phyloP scores from a whole-genome alignment of 2,888 invertebrate genomes.

The Homarus gammarus region DNA sequence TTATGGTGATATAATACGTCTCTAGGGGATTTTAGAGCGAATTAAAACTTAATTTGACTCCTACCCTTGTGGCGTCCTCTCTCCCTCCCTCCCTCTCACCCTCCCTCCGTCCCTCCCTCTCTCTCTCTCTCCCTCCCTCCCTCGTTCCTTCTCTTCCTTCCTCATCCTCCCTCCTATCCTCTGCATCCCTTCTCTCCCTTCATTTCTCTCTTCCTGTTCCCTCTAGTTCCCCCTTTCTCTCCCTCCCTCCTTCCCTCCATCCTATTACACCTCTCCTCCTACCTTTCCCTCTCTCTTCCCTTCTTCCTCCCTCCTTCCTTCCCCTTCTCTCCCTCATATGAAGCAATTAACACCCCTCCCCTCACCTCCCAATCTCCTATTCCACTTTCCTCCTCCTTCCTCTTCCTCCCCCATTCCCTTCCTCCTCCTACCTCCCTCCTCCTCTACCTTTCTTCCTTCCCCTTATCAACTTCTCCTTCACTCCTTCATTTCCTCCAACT shows the following conservation, averaged over 20 bases:
- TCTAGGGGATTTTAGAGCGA: too few relatives aligned
- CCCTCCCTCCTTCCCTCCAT: not conserved
- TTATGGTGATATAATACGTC: too few relatives aligned
- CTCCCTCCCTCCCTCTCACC: not conserved
- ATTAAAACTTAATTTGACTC: too few relatives aligned
- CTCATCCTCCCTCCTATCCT: not conserved
- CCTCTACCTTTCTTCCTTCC: too few relatives aligned
- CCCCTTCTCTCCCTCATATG: not conserved
- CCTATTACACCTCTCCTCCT: too few relatives aligned
- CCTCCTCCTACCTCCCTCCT: too few relatives aligned
- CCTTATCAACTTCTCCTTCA: too few relatives aligned
- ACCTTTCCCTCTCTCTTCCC: not conserved
- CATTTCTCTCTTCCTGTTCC: not conserved
- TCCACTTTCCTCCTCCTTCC: not conserved
- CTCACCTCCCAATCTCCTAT: not conserved
- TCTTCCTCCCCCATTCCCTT: not conserved
- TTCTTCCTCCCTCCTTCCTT: not conserved
- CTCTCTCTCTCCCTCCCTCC: constrained; percentile 17
- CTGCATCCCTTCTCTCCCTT: not conserved
- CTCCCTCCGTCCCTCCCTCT: not conserved
- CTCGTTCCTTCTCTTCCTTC: not conserved
- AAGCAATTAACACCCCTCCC: not conserved
- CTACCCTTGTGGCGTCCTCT: not conserved
- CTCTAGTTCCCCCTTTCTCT: not conserved
- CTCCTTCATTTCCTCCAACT: too few relatives aligned